Conservation (phyloP, 1,140 invertebrate genomes). For the Dendrolimus kikuchii region DNA sequence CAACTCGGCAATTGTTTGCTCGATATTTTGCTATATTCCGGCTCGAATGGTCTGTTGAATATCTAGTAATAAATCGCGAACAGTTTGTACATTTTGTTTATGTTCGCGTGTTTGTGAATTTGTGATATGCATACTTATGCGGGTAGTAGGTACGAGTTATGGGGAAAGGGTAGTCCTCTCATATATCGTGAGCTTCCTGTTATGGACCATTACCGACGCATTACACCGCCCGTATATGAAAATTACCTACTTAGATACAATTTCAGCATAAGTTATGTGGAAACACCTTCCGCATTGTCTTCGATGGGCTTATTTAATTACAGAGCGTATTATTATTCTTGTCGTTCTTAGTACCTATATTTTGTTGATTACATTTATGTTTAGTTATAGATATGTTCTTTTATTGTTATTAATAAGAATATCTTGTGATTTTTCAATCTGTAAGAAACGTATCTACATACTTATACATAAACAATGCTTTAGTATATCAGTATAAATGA, state of each 20-base stretch:
- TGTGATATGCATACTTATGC: slow-evolving; percentile 1
- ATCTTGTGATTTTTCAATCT: too few relatives aligned
- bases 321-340: too few relatives aligned
- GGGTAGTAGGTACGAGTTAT: slow-evolving; percentile 1
- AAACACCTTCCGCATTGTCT: slow-evolving; percentile 17
- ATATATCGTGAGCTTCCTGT: slow-evolving; percentile 33
- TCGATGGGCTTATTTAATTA: slow-evolving; percentile 6
- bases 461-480: too few relatives aligned
- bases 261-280: slow-evolving; percentile 26
- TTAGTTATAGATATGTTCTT: too few relatives aligned
- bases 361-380: too few relatives aligned
- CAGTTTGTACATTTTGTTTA: slow-evolving; percentile 31
- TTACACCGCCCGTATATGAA: slow-evolving; percentile 31
- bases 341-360: too few relatives aligned
- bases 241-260: slow-evolving; percentile 32
- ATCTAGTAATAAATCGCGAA: slow-evolving; percentile 28
- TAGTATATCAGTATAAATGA: too few relatives aligned
- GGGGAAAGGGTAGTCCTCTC: slow-evolving; percentile 3
- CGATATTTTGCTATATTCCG: slow-evolving; percentile 20
- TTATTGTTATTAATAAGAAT: too few relatives aligned
- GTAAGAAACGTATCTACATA: too few relatives aligned
- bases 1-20: slow-evolving; percentile 18
- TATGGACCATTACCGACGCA: slow-evolving; percentile 37
- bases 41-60: slow-evolving; percentile 22
- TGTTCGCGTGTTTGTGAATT: slow-evolving; percentile 13